Conservation (phyloP, 2,113 vertebrate genomes). For the Thamnaconus septentrionalis region DNA sequence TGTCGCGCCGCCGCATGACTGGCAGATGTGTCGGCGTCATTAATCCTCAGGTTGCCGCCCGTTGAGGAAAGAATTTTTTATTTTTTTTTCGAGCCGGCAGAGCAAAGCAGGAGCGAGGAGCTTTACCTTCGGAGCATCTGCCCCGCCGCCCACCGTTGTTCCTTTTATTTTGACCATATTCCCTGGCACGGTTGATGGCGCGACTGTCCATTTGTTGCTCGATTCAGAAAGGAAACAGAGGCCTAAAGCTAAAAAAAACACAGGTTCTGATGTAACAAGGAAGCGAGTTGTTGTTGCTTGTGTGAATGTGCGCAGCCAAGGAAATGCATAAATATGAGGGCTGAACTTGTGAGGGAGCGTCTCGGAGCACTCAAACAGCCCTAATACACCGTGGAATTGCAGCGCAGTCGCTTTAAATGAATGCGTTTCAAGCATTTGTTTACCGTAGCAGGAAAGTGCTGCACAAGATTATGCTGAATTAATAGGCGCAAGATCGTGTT, state of each 20-base stretch:
- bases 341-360: too few species aligned
- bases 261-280: constrained; percentile 39
- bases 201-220: constrained; percentile 38
- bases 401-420: constrained; percentile 58
- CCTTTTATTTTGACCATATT: too few species aligned
- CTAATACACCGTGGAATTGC: constrained; percentile 62
- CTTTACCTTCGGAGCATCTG: constrained; percentile 27
- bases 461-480: constrained; percentile 64
- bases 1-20: constrained; percentile 54
- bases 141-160: too few species aligned
- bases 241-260: constrained; percentile 13
- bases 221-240: constrained; percentile 33
- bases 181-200: too few species aligned
- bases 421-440: constrained; percentile 63
- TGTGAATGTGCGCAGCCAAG: background rate
- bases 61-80: constrained; percentile 33
- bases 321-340: too few species aligned
- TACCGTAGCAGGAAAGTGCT: constrained; percentile 45
- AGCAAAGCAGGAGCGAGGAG: constrained; percentile 6
- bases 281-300: constrained; percentile 21
- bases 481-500: constrained; percentile 49
- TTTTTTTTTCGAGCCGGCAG: too few species aligned
- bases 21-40: constrained; percentile 62
- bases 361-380: background rate
- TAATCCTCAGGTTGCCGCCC: constrained; percentile 67